Evolutionary conservation across 2,888 invertebrate species (phyloP).

Genomic region (Onthophagus sagittarius): DNA sequence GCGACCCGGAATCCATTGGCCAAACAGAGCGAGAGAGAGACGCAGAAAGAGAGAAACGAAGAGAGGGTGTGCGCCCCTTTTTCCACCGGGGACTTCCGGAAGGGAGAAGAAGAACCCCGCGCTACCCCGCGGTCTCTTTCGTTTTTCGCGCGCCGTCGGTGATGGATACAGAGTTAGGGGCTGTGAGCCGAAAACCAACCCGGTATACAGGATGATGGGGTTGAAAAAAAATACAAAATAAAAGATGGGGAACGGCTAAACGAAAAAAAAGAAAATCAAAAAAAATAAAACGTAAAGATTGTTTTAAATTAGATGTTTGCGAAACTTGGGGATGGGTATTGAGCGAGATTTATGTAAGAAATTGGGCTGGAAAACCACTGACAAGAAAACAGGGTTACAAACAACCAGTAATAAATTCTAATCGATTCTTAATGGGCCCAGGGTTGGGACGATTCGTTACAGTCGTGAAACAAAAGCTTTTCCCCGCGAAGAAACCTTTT

Average conservation of each 20-base stretch:
- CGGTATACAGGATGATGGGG: constrained; percentile 46
- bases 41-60: constrained; percentile 60
- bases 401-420: background rate
- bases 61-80: constrained; percentile 56
- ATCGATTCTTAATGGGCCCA: background rate
- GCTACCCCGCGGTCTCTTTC: constrained; percentile 4
- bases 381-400: background rate
- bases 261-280: background rate
- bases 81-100: constrained; percentile 30
- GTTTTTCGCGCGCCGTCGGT: constrained; percentile 3
- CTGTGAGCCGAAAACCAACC: background rate
- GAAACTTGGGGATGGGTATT: background rate
- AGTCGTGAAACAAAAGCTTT: background rate
- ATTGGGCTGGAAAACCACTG: background rate
- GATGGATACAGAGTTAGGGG: constrained; percentile 5
- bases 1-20: constrained; percentile 20
- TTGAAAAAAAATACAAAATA: constrained; percentile 52
- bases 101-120: constrained; percentile 52
- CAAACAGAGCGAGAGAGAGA: constrained; percentile 41
- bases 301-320: background rate
- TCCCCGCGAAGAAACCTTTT: background rate
- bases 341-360: background rate
- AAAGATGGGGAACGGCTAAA: constrained; percentile 40
- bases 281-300: background rate
- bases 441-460: background rate